phyloP scores from a whole-genome alignment of 2,888 invertebrate genomes.

The Nebria salina region DNA sequence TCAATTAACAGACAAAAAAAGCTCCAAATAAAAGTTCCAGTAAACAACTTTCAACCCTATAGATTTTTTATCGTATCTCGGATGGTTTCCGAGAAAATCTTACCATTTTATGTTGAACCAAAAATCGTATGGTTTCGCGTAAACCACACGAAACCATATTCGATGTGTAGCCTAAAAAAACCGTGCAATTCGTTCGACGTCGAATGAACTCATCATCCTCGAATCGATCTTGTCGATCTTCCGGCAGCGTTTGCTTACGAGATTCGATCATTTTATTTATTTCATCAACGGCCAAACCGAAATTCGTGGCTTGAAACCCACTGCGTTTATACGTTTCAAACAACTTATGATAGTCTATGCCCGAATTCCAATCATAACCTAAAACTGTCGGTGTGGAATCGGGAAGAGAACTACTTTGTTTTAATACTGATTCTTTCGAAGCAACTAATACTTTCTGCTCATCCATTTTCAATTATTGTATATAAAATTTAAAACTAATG shows the following conservation, averaged over 20 bases:
- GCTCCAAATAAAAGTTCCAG: too few relatives aligned
- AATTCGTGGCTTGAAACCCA: constrained; percentile 98
- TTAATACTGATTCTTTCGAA: constrained; percentile 69
- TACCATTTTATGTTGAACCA: constrained; percentile 84
- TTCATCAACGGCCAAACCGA: constrained; percentile 90
- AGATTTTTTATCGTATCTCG: too few relatives aligned
- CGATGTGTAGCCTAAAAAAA: constrained; percentile 97
- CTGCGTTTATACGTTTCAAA: constrained; percentile 80
- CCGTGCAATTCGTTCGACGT: constrained; percentile 85
- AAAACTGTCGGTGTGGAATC: constrained; percentile 73
- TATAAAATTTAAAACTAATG: not conserved
- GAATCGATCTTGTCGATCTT: constrained; percentile 72
- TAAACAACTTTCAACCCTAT: too few relatives aligned
- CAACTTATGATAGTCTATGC: constrained; percentile 85
- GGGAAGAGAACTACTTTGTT: constrained; percentile 74
- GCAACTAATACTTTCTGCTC: not conserved
- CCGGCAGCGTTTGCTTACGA: constrained; percentile 73
- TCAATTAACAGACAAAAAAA: too few relatives aligned
- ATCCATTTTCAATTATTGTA: not conserved
- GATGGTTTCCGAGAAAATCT: constrained; percentile 38
- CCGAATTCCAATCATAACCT: constrained; percentile 94
- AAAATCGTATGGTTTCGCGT: constrained; percentile 88
- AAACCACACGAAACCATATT: constrained; percentile 97
- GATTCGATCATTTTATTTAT: constrained; percentile 90
- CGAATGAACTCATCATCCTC: constrained; percentile 84